Base-by-base conservation (phyloP, 2,113 vertebrate species). In the Myotis brandtii region DNA sequence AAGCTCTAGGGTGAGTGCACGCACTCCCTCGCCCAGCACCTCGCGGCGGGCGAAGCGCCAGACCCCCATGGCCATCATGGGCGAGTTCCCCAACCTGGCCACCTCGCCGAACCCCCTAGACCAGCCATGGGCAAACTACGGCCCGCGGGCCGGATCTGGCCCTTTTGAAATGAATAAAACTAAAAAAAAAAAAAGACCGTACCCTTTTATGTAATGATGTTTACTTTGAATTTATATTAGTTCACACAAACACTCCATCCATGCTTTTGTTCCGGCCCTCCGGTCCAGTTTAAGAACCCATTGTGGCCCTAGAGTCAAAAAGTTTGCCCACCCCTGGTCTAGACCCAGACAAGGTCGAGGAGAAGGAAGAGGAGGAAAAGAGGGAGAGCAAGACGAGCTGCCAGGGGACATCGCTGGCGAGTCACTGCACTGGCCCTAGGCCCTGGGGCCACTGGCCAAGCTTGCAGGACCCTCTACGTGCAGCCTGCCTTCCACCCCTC, bases 21-120 rank as follows among this genome's bases (percentile, higher is more conserved):
- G 99, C 99, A 99, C 98, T 99, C 99, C 97, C 97, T 99, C 98
- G 98, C 99, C n/a, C 99, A 99, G 97, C 99, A 99, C 97, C 98
- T 99, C 8, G 99, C 99, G 96, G 99, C 99, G 98, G 97, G 99
- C 99, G 87, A 99, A 98, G 98, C 99, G 99, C 93, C 99, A 99
- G 98, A 99, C 99, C 0, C 99, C 99, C 40, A 99, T 99, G 5
- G 99, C 99, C 0, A 99, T 99, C 90, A 99, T 99, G 99, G 99
- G 99, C 98, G 99, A 99, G 98, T 99, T 99, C 95, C 98, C 99
- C 93, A 99, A 98, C 97, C 94, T 98, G 27, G 91, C 98, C 87
- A 99, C 99, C 92, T 98, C 98, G 46, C 97, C 98, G 84, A 98
- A 98, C 77, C 97, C 98, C 98, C 75, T 98, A 64, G 99, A 99